A percentile compares a stretch with the other conserved stretches of the same genome.
Evolutionary conservation across 1,140 invertebrate genomes (phyloP).

Genomic region (Drosophila paulistorum): DNA sequence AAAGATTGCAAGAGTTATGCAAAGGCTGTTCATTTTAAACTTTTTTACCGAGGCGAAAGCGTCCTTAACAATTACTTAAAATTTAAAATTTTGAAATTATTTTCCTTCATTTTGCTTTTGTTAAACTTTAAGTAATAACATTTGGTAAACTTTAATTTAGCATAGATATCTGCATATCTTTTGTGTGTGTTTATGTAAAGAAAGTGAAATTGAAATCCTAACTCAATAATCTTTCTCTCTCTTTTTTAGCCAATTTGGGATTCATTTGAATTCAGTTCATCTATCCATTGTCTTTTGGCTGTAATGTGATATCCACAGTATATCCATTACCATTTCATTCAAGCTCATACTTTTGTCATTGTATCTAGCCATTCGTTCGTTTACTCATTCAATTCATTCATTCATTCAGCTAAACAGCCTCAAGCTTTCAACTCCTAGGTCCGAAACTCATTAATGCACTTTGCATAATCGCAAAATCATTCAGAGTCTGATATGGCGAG

Average conservation of each 20-base stretch:
- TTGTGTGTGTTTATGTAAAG: neutral
- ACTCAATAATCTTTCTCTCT: neutral
- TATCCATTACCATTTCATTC: slow-evolving; percentile 47
- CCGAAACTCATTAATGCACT: slow-evolving; percentile 77
- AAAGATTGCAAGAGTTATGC: too few species aligned
- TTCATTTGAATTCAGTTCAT: slow-evolving; percentile 28
- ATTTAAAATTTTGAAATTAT: too few species aligned
- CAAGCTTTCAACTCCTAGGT: slow-evolving; percentile 37
- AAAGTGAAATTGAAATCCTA: slow-evolving; percentile 11
- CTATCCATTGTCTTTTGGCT: slow-evolving; percentile 58
- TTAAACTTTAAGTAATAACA: neutral
- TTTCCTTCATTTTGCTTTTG: neutral
- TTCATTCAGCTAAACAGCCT: slow-evolving; percentile 30
- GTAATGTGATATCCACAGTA: slow-evolving; percentile 60
- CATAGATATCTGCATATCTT: slow-evolving; percentile 2
- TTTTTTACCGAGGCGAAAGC: too few species aligned
- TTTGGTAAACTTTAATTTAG: neutral
- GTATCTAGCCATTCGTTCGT: slow-evolving; percentile 34
- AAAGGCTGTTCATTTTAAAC: too few species aligned
- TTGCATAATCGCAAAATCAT: slow-evolving; percentile 80
- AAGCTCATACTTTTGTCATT: slow-evolving; percentile 12
- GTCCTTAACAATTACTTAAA: too few species aligned
- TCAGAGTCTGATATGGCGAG: slow-evolving; percentile 45
- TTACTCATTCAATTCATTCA: slow-evolving; percentile 55
- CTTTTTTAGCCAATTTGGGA: slow-evolving; percentile 28